Conservation (phyloP, 2,113 vertebrate genomes). For the Sterrhoptilus dennistouni region DNA sequence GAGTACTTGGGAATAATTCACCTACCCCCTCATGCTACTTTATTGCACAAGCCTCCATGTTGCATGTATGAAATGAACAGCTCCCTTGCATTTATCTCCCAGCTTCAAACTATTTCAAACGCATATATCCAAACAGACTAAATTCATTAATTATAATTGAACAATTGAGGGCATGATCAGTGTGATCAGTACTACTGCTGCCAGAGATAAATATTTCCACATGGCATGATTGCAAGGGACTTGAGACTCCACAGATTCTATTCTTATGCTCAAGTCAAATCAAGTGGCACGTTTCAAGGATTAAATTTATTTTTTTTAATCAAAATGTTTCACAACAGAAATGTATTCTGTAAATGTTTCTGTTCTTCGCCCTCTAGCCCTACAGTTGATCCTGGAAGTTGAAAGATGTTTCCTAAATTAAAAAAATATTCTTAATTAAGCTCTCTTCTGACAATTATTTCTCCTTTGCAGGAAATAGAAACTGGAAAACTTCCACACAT, state of each 20-base stretch:
- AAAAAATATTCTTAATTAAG: background rate
- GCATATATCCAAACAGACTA: background rate
- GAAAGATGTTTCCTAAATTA: background rate
- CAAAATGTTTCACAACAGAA: background rate
- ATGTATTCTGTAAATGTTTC: background rate
- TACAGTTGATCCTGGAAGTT: background rate
- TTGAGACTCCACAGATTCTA: background rate
- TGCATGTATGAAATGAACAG: background rate
- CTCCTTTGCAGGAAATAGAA: background rate
- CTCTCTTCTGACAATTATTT: background rate
- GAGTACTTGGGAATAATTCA: background rate
- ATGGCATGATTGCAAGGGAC: background rate
- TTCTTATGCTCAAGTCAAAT: background rate
- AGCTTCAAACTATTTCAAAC: background rate
- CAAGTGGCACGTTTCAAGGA: background rate
- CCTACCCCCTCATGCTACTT: background rate
- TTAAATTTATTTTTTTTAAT: background rate
- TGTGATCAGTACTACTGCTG: background rate
- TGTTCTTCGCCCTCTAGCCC: background rate
- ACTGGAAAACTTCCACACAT: background rate
- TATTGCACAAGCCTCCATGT: background rate
- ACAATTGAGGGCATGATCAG: background rate
- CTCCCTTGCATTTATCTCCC: background rate
- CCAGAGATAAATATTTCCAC: background rate
- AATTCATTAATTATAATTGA: background rate